These are phyloP conservation scores for Zapornia atra DNA, from an alignment of 2,113 vertebrate genomes.

Conservation along the genomic window DNA sequence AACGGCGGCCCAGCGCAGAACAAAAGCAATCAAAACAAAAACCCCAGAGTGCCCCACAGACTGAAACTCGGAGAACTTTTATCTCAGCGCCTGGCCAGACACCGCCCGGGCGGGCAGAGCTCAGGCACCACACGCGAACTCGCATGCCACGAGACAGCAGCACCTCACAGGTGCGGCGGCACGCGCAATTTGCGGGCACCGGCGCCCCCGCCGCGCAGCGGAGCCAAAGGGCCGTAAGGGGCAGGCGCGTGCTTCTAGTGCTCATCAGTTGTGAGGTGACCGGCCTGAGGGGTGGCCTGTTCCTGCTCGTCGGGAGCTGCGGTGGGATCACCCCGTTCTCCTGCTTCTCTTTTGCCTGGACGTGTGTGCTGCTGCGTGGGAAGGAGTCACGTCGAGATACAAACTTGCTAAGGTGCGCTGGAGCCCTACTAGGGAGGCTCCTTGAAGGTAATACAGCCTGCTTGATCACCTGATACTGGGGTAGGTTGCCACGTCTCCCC, in stretches of 20 bases:
- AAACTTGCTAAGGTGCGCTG: fast-evolving
- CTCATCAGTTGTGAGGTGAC: fast-evolving
- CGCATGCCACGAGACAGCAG: not conserved
- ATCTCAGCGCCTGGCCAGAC: fast-evolving
- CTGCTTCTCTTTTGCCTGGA: fast-evolving
- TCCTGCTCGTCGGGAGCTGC: fast-evolving
- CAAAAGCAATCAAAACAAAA: no score
- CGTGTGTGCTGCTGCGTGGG: fast-evolving
- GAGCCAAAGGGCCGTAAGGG: not conserved
- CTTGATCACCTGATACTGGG: fast-evolving
- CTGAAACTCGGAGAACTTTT: not conserved
- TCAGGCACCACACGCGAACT: no score
- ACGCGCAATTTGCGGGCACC: fast-evolving
- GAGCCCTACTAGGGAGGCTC: fast-evolving
- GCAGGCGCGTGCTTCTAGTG: fast-evolving
- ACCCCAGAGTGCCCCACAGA: no score
- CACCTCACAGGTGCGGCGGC: fast-evolving
- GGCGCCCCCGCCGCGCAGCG: fast-evolving
- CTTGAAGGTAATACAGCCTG: fast-evolving
- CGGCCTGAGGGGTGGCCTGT: fast-evolving
- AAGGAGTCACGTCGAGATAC: fast-evolving
- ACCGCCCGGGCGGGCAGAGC: fast-evolving
- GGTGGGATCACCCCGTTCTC: no score
- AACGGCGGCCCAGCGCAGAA: no score
- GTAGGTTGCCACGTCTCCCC: fast-evolving